Conservation (phyloP, 2,113 vertebrate genomes). For the Arenaria interpres region DNA sequence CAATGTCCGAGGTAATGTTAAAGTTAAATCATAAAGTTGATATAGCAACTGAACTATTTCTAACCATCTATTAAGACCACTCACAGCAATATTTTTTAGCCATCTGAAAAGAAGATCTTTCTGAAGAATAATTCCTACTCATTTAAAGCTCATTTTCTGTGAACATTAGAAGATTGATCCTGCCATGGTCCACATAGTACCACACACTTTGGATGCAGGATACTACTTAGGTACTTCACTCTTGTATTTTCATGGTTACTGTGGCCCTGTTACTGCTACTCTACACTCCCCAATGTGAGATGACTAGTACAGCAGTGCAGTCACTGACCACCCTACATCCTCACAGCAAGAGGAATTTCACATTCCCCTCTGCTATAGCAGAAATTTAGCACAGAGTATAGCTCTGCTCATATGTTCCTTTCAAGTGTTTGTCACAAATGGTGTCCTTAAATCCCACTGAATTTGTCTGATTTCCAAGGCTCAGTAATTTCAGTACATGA, state of each 20-base stretch:
- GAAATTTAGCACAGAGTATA: neutral
- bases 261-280: neutral
- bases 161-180: neutral
- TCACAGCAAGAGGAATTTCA: neutral
- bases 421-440: neutral
- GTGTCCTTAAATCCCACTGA: neutral
- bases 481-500: neutral
- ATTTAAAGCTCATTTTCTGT: neutral
- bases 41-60: neutral
- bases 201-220: neutral
- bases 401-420: neutral
- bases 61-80: neutral
- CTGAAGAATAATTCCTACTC: neutral
- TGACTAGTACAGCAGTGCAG: neutral
- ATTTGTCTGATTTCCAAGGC: neutral
- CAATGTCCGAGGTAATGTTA: neutral
- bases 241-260: neutral
- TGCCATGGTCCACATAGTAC: neutral
- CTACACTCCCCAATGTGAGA: neutral
- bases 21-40: neutral
- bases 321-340: neutral
- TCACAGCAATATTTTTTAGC: neutral
- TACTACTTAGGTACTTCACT: neutral
- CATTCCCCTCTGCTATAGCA: neutral
- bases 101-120: neutral